A percentile compares a stretch with the other conserved stretches of the same genome.
Conservation (phyloP, 1,140 invertebrate species). For the Sycophaga agraensis region DNA sequence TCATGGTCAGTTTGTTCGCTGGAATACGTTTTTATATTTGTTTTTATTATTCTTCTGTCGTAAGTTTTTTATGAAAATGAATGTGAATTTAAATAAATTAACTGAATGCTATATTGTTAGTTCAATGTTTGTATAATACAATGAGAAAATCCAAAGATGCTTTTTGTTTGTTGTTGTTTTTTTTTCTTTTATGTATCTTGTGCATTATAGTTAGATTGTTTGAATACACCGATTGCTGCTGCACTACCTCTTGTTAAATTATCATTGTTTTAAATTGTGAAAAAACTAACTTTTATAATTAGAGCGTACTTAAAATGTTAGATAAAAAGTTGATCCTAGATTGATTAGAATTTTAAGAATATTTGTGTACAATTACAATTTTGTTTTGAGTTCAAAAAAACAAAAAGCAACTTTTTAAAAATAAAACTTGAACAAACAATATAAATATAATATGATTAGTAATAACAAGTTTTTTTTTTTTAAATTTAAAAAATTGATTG, state of each 20-base stretch:
- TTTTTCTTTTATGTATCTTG: conserved; percentile 5
- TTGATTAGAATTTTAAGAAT: too few species aligned
- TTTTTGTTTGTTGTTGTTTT: conserved; percentile 24
- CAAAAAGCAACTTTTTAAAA: conserved; percentile 17
- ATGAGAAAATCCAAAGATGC: conserved; percentile 5
- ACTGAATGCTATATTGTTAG: conserved; percentile 18
- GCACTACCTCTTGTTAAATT: conserved; percentile 40
- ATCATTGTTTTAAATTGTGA: not conserved
- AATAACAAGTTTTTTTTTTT: too few species aligned
- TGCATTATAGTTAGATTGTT: conserved; percentile 6
- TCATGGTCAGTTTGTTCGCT: conserved; percentile 46
- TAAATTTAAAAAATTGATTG: too few species aligned
- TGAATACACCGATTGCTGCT: conserved; percentile 30
- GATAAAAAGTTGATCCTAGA: not conserved
- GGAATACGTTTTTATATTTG: conserved; percentile 7
- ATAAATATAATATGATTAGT: conserved; percentile 1
- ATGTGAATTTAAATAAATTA: conserved; percentile 1
- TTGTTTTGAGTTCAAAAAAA: not conserved
- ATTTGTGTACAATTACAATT: too few species aligned
- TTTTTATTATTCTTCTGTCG: conserved; percentile 20
- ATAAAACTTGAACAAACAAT: conserved; percentile 18
- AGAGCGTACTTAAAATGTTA: conserved; percentile 12
- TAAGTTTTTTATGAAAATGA: conserved; percentile 16
- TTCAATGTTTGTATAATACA: conserved; percentile 11
- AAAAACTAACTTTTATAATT: conserved; percentile 3